Conservation (phyloP, 2,797 vertebrate genomes). For the Enteromius viviparus region DNA sequence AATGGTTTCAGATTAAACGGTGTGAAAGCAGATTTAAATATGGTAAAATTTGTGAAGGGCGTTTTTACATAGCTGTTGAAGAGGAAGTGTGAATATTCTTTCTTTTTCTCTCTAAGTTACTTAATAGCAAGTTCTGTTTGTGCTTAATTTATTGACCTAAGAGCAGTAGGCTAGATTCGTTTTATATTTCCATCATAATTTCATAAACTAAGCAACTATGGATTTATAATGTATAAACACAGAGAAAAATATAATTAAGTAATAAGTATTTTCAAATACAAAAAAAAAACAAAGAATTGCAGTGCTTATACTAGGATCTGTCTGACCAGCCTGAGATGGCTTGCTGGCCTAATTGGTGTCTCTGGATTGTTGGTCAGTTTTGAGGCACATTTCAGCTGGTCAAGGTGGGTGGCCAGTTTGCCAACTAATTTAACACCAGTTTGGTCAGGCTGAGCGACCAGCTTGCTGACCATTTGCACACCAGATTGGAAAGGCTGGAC, state of each 20-base stretch:
- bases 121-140: neutral
- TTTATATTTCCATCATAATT: neutral
- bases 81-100: neutral
- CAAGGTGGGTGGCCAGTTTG: neutral
- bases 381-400: neutral
- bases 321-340: neutral
- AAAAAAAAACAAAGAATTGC: neutral
- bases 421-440: neutral
- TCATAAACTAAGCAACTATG: neutral
- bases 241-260: neutral
- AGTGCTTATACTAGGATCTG: neutral
- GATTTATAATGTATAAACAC: neutral
- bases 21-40: neutral
- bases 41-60: neutral
- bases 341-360: neutral
- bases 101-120: neutral
- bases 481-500: neutral
- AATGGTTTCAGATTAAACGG: neutral
- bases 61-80: neutral
- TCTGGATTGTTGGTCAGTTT: neutral
- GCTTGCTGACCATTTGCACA: neutral
- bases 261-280: neutral
- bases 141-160: neutral
- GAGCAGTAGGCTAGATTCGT: neutral
- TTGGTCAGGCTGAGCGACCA: neutral